These are phyloP conservation scores for Paramuricea clavata DNA, from an alignment of 92 coral and sea anemone species.

Conservation along the genomic window DNA sequence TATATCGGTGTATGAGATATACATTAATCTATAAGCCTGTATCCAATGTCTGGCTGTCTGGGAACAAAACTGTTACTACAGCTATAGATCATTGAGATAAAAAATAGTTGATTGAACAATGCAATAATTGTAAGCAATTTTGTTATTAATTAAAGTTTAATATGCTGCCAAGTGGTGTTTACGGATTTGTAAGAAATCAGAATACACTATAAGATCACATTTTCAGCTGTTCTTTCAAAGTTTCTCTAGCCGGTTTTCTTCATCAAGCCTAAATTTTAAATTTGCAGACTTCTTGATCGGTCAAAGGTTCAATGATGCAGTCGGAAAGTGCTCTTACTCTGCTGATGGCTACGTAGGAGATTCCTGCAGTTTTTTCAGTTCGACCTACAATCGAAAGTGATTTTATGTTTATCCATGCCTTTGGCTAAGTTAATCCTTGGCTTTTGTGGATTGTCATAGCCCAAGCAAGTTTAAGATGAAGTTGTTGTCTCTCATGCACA, in stretches of 20 bases:
- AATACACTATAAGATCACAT: not conserved
- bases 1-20: not conserved
- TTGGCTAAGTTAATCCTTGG: constrained; percentile 18
- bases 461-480: constrained; percentile 14
- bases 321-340: not conserved
- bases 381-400: no score
- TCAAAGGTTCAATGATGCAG: not conserved
- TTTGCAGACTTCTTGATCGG: not conserved
- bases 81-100: not conserved
- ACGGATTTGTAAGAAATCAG: not conserved
- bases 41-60: not conserved
- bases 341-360: constrained; percentile 8
- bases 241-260: not conserved
- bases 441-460: not conserved
- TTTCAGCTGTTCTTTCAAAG: not conserved
- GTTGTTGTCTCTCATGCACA: constrained; percentile 12
- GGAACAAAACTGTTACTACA: not conserved
- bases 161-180: not conserved
- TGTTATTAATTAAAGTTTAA: no score
- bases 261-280: constrained; percentile 16
- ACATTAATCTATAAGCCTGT: not conserved
- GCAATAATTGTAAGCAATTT: not conserved
- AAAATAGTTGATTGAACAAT: no score
- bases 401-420: constrained; percentile 11
- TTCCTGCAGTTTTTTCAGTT: constrained; percentile 12